These are phyloP conservation scores for Caprella mutica DNA, from an alignment of 2,888 invertebrate species.

Conservation along the genomic window DNA sequence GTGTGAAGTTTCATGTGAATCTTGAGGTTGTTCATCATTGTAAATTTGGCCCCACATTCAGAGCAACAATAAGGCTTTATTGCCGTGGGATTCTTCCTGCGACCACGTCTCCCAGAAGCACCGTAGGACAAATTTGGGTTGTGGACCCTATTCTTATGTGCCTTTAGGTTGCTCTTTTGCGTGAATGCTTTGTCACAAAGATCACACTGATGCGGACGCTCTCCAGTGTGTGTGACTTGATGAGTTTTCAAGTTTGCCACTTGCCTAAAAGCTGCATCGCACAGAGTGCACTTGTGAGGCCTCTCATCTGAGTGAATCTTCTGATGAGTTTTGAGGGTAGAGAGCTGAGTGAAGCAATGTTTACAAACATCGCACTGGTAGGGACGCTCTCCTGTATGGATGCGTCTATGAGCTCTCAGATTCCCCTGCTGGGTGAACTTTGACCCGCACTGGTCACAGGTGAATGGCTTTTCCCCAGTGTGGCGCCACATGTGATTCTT, in stretches of 20 bases:
- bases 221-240: conserved; percentile 34
- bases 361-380: conserved; percentile 32
- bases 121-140: conserved; percentile 12
- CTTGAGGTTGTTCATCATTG: conserved; percentile 31
- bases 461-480: conserved; percentile 33
- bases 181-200: conserved; percentile 34
- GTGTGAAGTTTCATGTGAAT: conserved; percentile 32
- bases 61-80: conserved; percentile 29
- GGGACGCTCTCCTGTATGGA: conserved; percentile 33
- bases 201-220: conserved; percentile 32
- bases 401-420: conserved; percentile 28
- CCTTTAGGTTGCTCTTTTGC: conserved; percentile 33
- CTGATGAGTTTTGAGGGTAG: conserved; percentile 33
- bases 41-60: conserved; percentile 33
- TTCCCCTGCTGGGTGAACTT: conserved; percentile 33
- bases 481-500: conserved; percentile 34
- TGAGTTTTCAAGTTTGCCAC: conserved; percentile 33
- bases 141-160: conserved; percentile 32
- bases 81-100: conserved; percentile 29
- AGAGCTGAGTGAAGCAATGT: conserved; percentile 33
- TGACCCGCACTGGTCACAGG: conserved; percentile 32
- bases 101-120: conserved; percentile 18
- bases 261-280: conserved; percentile 32
- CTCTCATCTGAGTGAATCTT: conserved; percentile 33
- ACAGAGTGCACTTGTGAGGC: conserved; percentile 31